phyloP scores from a whole-genome alignment of 2,888 invertebrate genomes.

The Pseudoips prasinana region DNA sequence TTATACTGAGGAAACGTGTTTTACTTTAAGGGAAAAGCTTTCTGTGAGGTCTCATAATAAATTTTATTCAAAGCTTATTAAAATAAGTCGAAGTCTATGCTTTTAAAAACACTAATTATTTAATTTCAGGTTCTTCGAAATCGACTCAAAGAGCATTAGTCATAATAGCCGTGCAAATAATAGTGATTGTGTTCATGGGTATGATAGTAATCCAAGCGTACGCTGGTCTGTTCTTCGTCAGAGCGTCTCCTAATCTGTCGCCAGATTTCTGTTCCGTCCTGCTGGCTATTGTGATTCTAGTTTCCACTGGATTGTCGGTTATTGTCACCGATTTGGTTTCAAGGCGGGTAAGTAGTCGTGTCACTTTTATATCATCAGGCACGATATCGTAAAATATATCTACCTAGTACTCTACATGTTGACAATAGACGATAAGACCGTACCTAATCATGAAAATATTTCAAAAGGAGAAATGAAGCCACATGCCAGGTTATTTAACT shows the following conservation, averaged over 20 bases:
- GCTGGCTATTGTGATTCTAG: conserved; percentile 72
- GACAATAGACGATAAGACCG: no score
- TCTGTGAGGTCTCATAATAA: no score
- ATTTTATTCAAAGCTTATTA: no score
- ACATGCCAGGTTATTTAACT: no score
- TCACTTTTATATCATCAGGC: not conserved
- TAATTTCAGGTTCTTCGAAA: conserved; percentile 52
- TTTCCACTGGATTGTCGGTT: conserved; percentile 57
- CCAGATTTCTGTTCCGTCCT: conserved; percentile 74
- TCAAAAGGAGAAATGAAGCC: no score
- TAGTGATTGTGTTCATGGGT: conserved; percentile 40
- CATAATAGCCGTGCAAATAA: conserved; percentile 13
- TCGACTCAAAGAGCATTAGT: conserved; percentile 47
- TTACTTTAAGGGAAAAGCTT: no score
- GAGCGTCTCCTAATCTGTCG: conserved; percentile 64
- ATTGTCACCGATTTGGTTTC: conserved; percentile 74
- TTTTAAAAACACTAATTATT: no score
- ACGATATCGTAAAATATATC: no score
- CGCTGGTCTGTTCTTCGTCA: conserved; percentile 65
- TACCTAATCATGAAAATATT: no score
- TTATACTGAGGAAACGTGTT: no score
- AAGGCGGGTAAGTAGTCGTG: conserved; percentile 65
- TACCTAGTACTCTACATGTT: no score
- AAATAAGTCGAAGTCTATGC: no score
- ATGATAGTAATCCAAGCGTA: conserved; percentile 48